phyloP scores from a whole-genome alignment of 2,113 vertebrate genomes.

The Megatriorchis doriae region DNA sequence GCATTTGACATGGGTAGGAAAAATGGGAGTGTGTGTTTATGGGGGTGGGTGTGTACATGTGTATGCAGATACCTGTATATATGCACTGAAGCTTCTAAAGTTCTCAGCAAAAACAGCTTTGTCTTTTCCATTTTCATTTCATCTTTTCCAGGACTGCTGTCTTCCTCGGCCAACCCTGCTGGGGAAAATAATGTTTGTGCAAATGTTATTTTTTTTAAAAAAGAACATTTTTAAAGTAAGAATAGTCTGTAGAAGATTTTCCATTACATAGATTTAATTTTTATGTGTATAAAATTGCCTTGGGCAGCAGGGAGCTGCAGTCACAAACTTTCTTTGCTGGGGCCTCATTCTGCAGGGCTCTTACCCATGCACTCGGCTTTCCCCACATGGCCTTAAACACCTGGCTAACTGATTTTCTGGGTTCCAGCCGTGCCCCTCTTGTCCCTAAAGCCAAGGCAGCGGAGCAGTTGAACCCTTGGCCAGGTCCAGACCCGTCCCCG shows the following conservation, averaged over 20 bases:
- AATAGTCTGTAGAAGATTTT: background rate
- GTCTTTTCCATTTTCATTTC: background rate
- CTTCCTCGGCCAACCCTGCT: background rate
- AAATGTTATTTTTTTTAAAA: background rate
- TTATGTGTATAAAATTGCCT: background rate
- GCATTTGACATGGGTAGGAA: background rate
- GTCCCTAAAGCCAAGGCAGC: background rate
- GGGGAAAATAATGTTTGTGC: background rate
- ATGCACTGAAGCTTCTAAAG: background rate
- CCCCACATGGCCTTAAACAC: background rate
- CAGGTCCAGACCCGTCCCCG: background rate
- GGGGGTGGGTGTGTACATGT: background rate
- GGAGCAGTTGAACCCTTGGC: background rate
- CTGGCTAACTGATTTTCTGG: background rate
- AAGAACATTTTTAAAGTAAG: background rate
- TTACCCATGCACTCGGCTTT: accelerated
- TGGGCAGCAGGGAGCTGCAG: background rate
- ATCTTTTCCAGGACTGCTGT: background rate
- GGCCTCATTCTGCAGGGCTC: background rate
- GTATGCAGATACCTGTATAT: background rate
- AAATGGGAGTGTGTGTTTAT: background rate
- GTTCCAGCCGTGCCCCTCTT: background rate
- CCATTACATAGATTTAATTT: background rate
- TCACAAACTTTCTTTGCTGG: background rate
- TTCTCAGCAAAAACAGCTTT: background rate